Percentiles rank a stretch among this genome's conserved stretches.
These are phyloP conservation scores for Caenorhabditis japonica DNA, from an alignment of 2,888 invertebrate species.

Conservation along the genomic window DNA sequence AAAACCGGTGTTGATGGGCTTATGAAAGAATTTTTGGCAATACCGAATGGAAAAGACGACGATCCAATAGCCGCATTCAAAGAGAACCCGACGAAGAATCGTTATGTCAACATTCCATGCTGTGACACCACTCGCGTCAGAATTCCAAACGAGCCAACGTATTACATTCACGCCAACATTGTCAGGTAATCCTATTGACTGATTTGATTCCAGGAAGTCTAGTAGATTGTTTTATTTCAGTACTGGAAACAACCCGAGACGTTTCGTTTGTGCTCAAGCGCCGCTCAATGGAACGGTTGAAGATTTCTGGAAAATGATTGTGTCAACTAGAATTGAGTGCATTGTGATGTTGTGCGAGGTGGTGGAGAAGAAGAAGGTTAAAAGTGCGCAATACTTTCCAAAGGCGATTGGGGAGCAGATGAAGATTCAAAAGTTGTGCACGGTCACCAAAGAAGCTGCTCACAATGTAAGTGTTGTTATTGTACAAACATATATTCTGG, in stretches of 20 bases:
- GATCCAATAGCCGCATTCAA: conserved; percentile 15
- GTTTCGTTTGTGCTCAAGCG: conserved; percentile 66
- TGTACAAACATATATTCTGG: too few relatives aligned
- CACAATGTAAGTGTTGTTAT: conserved; percentile 15
- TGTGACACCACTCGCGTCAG: conserved; percentile 50
- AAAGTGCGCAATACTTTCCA: conserved; percentile 55
- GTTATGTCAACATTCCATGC: conserved; percentile 51
- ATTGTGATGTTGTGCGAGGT: conserved; percentile 59
- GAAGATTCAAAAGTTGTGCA: conserved; percentile 35
- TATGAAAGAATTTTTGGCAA: conserved; percentile 18
- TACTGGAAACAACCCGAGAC: conserved; percentile 17
- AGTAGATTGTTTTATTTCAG: conserved; percentile 10
- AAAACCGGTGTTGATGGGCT: conserved; percentile 17
- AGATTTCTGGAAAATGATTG: conserved; percentile 67
- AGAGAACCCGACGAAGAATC: conserved; percentile 33
- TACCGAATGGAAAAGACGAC: conserved; percentile 18
- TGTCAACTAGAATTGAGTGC: conserved; percentile 48
- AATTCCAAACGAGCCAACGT: conserved; percentile 31
- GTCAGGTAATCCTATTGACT: too few relatives aligned
- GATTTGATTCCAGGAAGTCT: too few relatives aligned
- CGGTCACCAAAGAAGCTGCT: conserved; percentile 19
- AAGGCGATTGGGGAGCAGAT: conserved; percentile 22
- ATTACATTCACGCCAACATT: conserved; percentile 62
- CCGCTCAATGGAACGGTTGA: conserved; percentile 59
- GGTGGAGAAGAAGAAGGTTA: conserved; percentile 48